Percentiles rank a stretch among this genome's conserved stretches.
phyloP scores from a whole-genome alignment of 2,888 invertebrate species.

The Caenorhabditis sulstoni region DNA sequence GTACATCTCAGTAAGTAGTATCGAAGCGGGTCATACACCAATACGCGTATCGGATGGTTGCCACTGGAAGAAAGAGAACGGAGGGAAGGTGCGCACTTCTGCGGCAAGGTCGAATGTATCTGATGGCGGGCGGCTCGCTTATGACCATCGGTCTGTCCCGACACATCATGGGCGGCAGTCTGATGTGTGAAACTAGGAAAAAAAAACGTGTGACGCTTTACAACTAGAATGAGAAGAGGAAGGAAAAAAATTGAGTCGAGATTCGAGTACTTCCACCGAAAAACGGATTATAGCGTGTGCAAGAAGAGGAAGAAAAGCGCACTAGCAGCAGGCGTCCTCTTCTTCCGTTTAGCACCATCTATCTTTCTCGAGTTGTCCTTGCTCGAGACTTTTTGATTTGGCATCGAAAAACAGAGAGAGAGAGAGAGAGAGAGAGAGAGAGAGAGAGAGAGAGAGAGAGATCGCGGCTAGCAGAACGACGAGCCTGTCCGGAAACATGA shows the following conservation, averaged over 20 bases:
- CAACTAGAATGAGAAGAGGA: slow-evolving; percentile 7
- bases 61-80: slow-evolving; percentile 1
- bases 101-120: slow-evolving; percentile 52
- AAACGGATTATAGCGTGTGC: slow-evolving; percentile 47
- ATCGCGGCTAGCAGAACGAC: neutral
- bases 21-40: slow-evolving; percentile 20
- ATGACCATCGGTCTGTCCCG: slow-evolving; percentile 10
- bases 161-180: too few species aligned
- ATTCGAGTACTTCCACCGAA: slow-evolving; percentile 36
- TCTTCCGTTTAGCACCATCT: slow-evolving; percentile 18
- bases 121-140: slow-evolving; percentile 36
- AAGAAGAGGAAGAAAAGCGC: slow-evolving; percentile 25
- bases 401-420: neutral
- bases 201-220: slow-evolving; percentile 5
- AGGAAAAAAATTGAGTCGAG: slow-evolving; percentile 15
- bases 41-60: slow-evolving; percentile 27
- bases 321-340: slow-evolving; percentile 1
- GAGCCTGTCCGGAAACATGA: slow-evolving; percentile 28
- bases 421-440: neutral
- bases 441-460: neutral
- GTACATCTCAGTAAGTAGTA: slow-evolving; percentile 19
- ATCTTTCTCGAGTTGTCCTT: slow-evolving; percentile 14
- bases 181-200: neutral
- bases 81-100: too few species aligned
- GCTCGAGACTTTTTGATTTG: slow-evolving; percentile 11